Evolutionary conservation across 2,888 invertebrate species (phyloP).

Genomic region (Neria commutata): DNA sequence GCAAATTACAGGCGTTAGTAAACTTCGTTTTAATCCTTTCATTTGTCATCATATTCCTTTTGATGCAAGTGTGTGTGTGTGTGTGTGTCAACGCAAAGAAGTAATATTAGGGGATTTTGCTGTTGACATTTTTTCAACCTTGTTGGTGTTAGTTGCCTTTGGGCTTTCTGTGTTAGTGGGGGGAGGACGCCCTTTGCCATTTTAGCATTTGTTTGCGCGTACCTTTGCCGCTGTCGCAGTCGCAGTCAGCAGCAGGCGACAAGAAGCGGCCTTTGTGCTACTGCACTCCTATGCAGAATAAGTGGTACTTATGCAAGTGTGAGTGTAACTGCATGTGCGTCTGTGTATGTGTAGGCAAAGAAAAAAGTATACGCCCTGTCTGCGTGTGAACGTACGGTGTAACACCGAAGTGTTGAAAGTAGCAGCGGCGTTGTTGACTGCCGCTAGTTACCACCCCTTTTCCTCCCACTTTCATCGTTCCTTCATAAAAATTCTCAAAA

Average conservation of each 20-base stretch:
- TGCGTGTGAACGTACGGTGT: no score
- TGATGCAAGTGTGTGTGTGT: neutral
- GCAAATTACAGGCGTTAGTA: conserved; percentile 9
- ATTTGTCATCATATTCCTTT: conserved; percentile 7
- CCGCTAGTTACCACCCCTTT: no score
- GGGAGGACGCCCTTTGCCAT: neutral
- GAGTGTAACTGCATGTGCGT: conserved; percentile 23
- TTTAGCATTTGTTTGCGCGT: neutral
- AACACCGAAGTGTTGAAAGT: neutral
- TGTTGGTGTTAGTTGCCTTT: conserved; percentile 1
- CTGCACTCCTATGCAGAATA: conserved; percentile 6
- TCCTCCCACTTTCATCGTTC: no score
- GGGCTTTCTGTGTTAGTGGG: neutral
- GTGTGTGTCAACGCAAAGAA: neutral
- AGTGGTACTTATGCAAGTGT: conserved; percentile 21
- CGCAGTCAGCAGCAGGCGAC: neutral
- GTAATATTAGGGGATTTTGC: conserved; percentile 4
- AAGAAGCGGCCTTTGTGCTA: conserved; percentile 16
- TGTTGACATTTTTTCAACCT: neutral
- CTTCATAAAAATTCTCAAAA: conserved; percentile 52
- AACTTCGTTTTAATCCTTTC: conserved; percentile 6
- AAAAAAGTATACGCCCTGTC: no score
- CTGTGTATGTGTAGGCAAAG: conserved; percentile 30
- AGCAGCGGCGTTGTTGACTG: conserved; percentile 38
- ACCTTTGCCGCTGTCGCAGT: neutral